Evolutionary conservation across 2,113 vertebrate species (phyloP).

Genomic region (Pelobates fuscus): DNA sequence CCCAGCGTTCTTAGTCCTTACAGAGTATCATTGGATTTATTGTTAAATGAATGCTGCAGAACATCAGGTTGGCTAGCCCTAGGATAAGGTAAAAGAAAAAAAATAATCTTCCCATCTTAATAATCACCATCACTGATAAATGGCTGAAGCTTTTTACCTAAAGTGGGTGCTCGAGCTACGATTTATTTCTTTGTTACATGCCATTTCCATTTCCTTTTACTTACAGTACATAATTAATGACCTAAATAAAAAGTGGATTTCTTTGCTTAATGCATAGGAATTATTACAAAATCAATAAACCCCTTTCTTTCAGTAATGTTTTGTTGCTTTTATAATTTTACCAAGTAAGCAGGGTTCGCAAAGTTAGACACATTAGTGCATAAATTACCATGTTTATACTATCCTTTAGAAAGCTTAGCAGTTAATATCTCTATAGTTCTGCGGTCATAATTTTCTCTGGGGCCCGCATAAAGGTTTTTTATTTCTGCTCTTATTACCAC

Average conservation of each 20-base stretch:
- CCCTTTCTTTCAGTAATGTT: conserved; percentile 57
- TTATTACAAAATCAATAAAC: conserved; percentile 64
- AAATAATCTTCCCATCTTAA: conserved; percentile 45
- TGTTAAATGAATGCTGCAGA: neutral
- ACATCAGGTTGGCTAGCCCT: conserved; percentile 45
- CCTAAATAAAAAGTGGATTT: conserved; percentile 54
- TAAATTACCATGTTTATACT: conserved; percentile 63
- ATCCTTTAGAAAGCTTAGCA: conserved; percentile 29
- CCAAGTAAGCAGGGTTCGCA: conserved; percentile 62
- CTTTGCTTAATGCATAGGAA: conserved; percentile 54
- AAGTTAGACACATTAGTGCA: conserved; percentile 60
- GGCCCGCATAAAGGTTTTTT: conserved; percentile 10
- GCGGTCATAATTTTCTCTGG: conserved; percentile 32
- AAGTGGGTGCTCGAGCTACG: conserved; percentile 53
- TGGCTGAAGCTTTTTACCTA: conserved; percentile 56
- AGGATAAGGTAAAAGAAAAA: conserved; percentile 46
- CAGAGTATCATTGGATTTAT: conserved; percentile 32
- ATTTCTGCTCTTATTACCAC: conserved; percentile 19
- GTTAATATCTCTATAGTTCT: conserved; percentile 52
- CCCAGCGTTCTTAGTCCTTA: too few species aligned
- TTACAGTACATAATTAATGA: conserved; percentile 62
- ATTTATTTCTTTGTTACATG: conserved; percentile 64
- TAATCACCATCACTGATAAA: conserved; percentile 58
- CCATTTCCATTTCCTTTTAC: conserved; percentile 59
- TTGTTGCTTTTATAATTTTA: conserved; percentile 58